Conservation (phyloP, 2,113 vertebrate species). For the Oophaga pumilio region DNA sequence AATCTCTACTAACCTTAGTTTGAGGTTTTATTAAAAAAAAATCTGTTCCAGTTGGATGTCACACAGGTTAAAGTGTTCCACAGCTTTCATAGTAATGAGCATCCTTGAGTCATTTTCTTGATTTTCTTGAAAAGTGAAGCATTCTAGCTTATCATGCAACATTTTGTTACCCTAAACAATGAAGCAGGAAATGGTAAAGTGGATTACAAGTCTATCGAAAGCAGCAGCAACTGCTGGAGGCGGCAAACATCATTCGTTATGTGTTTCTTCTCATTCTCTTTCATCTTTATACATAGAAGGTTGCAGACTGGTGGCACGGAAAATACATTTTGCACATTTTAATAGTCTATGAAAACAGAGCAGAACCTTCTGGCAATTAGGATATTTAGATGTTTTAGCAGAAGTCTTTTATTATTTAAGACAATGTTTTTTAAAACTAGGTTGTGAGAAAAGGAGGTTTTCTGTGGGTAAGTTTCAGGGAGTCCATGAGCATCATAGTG, state of each 20-base stretch:
- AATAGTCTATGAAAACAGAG: neutral
- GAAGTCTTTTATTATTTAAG: neutral
- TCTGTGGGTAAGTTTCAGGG: neutral
- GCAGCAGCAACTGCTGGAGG: constrained; percentile 16
- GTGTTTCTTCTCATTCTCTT: neutral
- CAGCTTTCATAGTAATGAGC: neutral
- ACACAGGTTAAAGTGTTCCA: neutral
- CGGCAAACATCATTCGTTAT: constrained; percentile 10
- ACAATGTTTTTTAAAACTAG: neutral
- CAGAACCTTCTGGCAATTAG: constrained; percentile 12
- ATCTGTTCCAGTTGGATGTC: neutral
- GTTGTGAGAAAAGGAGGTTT: neutral
- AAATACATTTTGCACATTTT: neutral
- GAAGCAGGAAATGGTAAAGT: constrained; percentile 28
- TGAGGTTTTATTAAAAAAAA: neutral
- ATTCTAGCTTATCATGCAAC: constrained; percentile 26
- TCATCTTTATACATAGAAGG: constrained; percentile 11
- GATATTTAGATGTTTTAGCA: neutral
- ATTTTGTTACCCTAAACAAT: constrained; percentile 40
- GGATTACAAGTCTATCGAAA: constrained; percentile 40
- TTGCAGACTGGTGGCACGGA: neutral
- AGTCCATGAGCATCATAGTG: neutral
- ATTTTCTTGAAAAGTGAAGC: constrained; percentile 2
- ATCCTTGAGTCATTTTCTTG: neutral
- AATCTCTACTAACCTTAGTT: too few species aligned